Evolutionary conservation across 2,113 vertebrate genomes (phyloP), one percentile per base, ranked within the genome.

Genomic region (Nothoprocta perdicaria): DNA sequence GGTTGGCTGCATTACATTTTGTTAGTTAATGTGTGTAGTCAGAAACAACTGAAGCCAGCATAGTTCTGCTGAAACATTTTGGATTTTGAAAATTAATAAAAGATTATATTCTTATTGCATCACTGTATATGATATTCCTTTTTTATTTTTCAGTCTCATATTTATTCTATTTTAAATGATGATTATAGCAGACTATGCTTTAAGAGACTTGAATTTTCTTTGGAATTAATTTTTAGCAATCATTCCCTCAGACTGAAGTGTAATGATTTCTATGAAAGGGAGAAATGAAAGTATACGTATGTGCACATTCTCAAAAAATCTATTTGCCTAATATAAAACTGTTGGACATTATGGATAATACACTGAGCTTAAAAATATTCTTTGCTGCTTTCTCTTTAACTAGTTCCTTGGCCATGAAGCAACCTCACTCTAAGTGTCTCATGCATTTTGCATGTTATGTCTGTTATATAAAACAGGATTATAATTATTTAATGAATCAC

Each of bases 401-500:
- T 77, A 43, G 43, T 61, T 93, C 19, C 26, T 35, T 74, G 40
- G 23, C 74, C 61, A 82, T 82, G 65, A 86, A 86, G 81, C 35
- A 58, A n/a, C 24, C 38, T 94, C 67, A 69, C 50, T 55, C 55
- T 75, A 58, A 77, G 38, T 78, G 77, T 52, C 16, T 90, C 66
- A 73, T 93, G n/a, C 40, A 72, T 92, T 95, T 94, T 91, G 33
- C 63, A 75, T 58, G 58, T 15, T 31, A 79, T 24, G 55, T 76
- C 65, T 89, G 40, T 69, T 86, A 53, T 48, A 62, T 84, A 62
- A 94, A 86, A 31, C 38, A 62, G 38, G 75, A 83, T 82, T 79
- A 80, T 80, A 80, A 88, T 85, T 84, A 69, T 88, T 94, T 82
- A 75, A 93, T 95, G 81, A 94, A 73, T 76, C 61, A 83, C 27